These are phyloP conservation scores for Coelopa pilipes DNA, from an alignment of 2,888 invertebrate species.

Conservation along the genomic window DNA sequence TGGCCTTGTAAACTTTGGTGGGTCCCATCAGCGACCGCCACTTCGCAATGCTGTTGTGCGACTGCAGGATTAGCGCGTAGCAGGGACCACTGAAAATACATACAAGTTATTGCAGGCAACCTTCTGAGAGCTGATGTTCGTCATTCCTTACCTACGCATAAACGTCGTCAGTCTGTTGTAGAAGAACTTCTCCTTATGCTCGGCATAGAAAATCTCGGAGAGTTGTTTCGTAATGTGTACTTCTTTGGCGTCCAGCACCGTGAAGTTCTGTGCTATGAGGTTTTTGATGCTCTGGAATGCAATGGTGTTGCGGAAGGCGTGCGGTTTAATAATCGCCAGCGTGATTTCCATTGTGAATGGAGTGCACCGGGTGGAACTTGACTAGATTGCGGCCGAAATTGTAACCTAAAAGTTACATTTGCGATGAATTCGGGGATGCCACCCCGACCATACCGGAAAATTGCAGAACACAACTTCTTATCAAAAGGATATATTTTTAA, in stretches of 20 bases:
- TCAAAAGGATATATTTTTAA: too few species aligned
- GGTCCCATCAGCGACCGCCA: conserved; percentile 92
- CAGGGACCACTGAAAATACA: conserved; percentile 78
- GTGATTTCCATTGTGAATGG: conserved; percentile 73
- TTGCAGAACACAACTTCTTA: too few species aligned
- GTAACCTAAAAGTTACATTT: too few species aligned
- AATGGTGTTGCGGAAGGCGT: conserved; percentile 80
- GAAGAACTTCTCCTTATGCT: conserved; percentile 86
- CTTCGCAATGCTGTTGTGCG: conserved; percentile 77
- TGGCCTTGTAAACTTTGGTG: conserved; percentile 85
- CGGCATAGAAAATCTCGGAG: conserved; percentile 82
- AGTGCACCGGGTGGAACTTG: too few species aligned
- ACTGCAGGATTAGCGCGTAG: conserved; percentile 81
- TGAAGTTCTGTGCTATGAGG: conserved; percentile 77
- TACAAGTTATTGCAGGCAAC: not conserved
- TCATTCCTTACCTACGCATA: conserved; percentile 76
- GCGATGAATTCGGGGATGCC: too few species aligned
- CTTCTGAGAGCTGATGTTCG: not conserved
- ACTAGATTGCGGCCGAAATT: too few species aligned
- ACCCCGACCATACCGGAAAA: too few species aligned
- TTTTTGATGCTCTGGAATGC: conserved; percentile 76
- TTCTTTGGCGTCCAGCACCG: conserved; percentile 77
- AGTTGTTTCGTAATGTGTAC: conserved; percentile 72
- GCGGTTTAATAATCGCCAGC: conserved; percentile 88
- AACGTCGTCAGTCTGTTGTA: conserved; percentile 83